A percentile compares a stretch with the other conserved stretches of the same genome.
Conservation (phyloP, 2,113 vertebrate genomes). For the Microtus ochrogaster region DNA sequence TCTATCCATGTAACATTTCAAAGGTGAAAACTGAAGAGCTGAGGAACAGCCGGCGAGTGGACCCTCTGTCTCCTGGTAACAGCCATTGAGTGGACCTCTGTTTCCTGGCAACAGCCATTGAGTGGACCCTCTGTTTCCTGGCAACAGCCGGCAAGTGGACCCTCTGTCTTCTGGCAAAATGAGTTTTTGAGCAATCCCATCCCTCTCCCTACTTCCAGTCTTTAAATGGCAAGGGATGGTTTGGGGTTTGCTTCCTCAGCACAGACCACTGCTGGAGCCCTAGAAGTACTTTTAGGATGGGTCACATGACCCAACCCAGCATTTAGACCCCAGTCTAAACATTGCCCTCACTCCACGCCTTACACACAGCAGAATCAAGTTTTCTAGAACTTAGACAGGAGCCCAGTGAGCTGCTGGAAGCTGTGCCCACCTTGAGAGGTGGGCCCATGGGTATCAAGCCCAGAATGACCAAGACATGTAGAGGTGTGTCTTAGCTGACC, state of each 20-base stretch:
- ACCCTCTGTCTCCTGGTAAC: not conserved
- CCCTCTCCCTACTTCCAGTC: not conserved
- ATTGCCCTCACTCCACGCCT: not conserved
- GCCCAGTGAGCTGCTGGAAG: not conserved
- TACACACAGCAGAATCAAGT: not conserved
- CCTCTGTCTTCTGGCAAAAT: not conserved
- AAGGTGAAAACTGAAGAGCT: not conserved
- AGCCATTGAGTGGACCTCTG: too few species aligned
- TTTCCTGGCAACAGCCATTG: too few species aligned
- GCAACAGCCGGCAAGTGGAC: not conserved
- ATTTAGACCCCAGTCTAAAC: not conserved
- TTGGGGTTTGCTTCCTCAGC: not conserved
- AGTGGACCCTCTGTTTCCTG: not conserved
- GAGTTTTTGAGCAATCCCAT: not conserved
- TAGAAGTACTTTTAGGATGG: not conserved
- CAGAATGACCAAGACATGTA: not conserved
- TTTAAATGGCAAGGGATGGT: not conserved
- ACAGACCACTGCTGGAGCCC: too few species aligned
- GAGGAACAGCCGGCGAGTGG: not conserved
- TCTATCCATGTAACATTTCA: not conserved
- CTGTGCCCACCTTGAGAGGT: not conserved
- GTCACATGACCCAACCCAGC: not conserved
- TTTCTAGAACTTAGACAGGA: not conserved
- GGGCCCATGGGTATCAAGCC: not conserved
- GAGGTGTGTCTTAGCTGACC: not conserved